Conservation (phyloP, 2,113 vertebrate genomes). For the Anolis sagrei region DNA sequence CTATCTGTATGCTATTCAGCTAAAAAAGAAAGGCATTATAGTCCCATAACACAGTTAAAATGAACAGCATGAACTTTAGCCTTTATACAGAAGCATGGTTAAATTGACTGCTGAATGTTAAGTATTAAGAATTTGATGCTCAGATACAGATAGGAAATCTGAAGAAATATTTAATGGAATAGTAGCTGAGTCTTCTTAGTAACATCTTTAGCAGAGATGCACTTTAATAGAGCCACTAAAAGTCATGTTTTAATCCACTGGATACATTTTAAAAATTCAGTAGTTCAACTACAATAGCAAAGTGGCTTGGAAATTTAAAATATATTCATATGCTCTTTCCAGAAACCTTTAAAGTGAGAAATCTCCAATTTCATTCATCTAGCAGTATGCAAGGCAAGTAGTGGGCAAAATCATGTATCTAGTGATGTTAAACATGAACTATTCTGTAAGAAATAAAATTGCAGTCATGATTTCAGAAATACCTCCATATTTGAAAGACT, state of each 20-base stretch:
- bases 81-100: background rate
- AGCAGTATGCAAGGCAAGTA: background rate
- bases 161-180: background rate
- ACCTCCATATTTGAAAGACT: no score
- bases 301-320: background rate
- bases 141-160: background rate
- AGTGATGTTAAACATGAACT: background rate
- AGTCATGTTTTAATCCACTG: background rate
- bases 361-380: background rate
- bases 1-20: background rate
- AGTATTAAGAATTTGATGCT: background rate
- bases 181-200: background rate
- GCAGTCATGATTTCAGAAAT: no score
- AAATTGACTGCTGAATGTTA: background rate
- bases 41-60: background rate
- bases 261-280: background rate
- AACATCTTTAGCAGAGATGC: background rate
- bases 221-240: background rate
- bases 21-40: background rate
- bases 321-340: background rate
- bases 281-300: background rate
- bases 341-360: background rate
- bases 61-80: background rate
- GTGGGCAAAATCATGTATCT: background rate
- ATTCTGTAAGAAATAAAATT: background rate